Evolutionary conservation across 2,888 invertebrate genomes (phyloP).

Genomic region (Caenorhabditis japonica): DNA sequence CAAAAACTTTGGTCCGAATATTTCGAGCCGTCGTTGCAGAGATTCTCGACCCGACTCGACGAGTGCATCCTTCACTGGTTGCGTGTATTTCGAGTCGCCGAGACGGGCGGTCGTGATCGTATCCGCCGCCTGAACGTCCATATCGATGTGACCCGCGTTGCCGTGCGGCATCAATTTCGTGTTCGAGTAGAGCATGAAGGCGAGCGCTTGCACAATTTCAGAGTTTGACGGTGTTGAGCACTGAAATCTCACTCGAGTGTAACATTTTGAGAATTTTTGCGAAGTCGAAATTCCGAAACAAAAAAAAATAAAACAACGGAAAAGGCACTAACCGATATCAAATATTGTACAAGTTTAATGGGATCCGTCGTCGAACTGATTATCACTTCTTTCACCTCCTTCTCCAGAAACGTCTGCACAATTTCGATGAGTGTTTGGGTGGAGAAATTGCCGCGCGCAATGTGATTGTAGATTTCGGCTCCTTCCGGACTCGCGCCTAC

Average conservation of each 20-base stretch:
- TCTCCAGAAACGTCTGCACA: slow-evolving; percentile 30
- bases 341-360: slow-evolving; percentile 35
- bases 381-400: slow-evolving; percentile 34
- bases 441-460: slow-evolving; percentile 32
- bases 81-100: slow-evolving; percentile 17
- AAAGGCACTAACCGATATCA: slow-evolving; percentile 14
- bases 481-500: slow-evolving; percentile 18
- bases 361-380: slow-evolving; percentile 30
- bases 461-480: slow-evolving; percentile 38
- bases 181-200: slow-evolving; percentile 33
- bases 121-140: slow-evolving; percentile 27
- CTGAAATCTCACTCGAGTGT: slow-evolving; percentile 3
- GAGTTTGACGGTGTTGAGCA: slow-evolving; percentile 23
- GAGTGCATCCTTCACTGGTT: slow-evolving; percentile 22
- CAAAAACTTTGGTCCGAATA: slow-evolving; percentile 7
- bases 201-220: slow-evolving; percentile 41
- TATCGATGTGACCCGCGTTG: slow-evolving; percentile 6
- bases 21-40: slow-evolving; percentile 24
- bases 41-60: slow-evolving; percentile 22
- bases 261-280: background rate
- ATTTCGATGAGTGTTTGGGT: slow-evolving; percentile 35
- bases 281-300: too few relatives aligned
- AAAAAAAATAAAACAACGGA: too few relatives aligned
- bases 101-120: slow-evolving; percentile 26
- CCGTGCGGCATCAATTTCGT: slow-evolving; percentile 14